Evolutionary conservation across 2,797 vertebrate species (phyloP).

Genomic region (Falco novaeseelandiae): DNA sequence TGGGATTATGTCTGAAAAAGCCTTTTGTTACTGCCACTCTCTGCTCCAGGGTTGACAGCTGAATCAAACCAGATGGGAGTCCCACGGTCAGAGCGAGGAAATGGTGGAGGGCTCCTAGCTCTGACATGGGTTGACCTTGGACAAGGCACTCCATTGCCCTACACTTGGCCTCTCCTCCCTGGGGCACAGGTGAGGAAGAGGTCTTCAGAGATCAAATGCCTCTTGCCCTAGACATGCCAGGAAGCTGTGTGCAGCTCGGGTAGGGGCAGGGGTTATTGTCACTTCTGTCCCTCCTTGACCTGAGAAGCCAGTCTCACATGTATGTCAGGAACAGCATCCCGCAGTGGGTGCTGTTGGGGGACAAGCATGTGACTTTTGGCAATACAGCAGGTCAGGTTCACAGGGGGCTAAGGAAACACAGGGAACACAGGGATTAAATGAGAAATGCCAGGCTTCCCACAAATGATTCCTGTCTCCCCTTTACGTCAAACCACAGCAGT

Average conservation of each 20-base stretch:
- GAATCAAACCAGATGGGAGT: slow-evolving; percentile 60
- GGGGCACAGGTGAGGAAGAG: not conserved
- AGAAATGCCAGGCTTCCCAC: not conserved
- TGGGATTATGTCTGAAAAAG: slow-evolving; percentile 64
- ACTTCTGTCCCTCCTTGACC: not conserved
- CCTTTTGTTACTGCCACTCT: slow-evolving; percentile 64
- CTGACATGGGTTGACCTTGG: slow-evolving; percentile 5
- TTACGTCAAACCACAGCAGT: not conserved
- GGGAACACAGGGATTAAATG: not conserved
- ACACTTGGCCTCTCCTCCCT: not conserved
- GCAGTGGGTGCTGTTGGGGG: not conserved
- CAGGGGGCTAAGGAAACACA: accelerated
- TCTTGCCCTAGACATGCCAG: not conserved
- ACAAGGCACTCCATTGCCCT: not conserved
- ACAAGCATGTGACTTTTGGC: accelerated
- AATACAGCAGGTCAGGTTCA: accelerated
- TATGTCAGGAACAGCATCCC: not conserved
- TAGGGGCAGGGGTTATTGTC: not conserved
- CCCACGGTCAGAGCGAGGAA: slow-evolving; percentile 15
- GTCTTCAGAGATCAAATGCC: not conserved
- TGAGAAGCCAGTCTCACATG: accelerated
- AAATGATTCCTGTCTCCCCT: not conserved
- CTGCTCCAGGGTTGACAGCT: slow-evolving; percentile 58
- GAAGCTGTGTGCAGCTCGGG: not conserved
- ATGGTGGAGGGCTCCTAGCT: not conserved